Evolutionary conservation across 2,113 vertebrate species (phyloP).

Genomic region (Argyrosomus japonicus): DNA sequence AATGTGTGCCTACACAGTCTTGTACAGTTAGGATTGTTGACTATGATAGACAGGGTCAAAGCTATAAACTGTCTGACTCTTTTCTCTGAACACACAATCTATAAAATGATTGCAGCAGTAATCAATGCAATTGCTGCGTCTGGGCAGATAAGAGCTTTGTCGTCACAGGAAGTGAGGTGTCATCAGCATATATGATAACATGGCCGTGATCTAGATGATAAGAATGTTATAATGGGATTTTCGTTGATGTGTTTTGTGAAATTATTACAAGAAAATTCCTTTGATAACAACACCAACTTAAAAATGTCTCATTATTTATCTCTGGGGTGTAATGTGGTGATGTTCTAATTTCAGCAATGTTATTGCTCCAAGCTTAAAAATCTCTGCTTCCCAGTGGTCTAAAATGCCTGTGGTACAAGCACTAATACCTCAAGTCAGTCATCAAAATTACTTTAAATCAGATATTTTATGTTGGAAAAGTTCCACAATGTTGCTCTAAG

Average conservation of each 20-base stretch:
- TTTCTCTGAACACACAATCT: background rate
- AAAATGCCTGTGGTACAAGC: too few relatives aligned
- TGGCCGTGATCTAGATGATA: background rate
- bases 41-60: background rate
- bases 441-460: too few relatives aligned
- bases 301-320: too few relatives aligned
- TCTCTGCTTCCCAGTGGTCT: too few relatives aligned
- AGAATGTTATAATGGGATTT: background rate
- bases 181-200: background rate
- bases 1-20: background rate
- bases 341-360: too few relatives aligned
- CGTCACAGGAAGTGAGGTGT: conserved; percentile 31
- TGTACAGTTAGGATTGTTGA: background rate
- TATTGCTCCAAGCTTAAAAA: too few relatives aligned
- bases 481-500: too few relatives aligned
- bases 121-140: conserved; percentile 7
- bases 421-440: too few relatives aligned
- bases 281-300: too few relatives aligned
- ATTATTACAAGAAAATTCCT: background rate
- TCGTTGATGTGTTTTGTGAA: background rate
- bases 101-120: conserved; percentile 9
- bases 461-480: too few relatives aligned
- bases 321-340: too few relatives aligned
- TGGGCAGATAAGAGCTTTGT: conserved; percentile 27
- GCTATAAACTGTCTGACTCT: conserved; percentile 42